Evolutionary conservation across 53 echinoderm and acorn worm species (phyloP).

Genomic region (Mesocentrotus franciscanus): DNA sequence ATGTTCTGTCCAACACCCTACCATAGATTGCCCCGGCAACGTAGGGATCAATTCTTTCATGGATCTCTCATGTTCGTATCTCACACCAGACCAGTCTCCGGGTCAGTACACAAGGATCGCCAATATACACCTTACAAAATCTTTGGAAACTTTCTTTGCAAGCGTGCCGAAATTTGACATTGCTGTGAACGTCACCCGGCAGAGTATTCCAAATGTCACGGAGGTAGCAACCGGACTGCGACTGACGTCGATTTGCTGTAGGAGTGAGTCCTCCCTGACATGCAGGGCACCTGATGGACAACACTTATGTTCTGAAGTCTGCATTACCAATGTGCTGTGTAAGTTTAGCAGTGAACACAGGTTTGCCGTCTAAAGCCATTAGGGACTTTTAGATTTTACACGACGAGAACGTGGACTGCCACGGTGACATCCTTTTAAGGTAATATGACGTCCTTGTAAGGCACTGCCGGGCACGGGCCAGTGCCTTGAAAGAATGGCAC

Average conservation of each 20-base stretch:
- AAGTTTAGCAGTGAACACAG: background rate
- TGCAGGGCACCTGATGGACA: background rate
- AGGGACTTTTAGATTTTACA: too few species aligned
- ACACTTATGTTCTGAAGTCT: conserved; percentile 7
- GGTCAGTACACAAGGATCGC: background rate
- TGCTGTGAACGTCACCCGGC: background rate
- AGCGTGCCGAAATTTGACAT: background rate
- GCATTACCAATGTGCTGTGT: conserved; percentile 5
- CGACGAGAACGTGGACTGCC: too few species aligned
- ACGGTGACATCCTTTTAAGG: too few species aligned
- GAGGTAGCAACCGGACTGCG: background rate
- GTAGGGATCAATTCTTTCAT: background rate
- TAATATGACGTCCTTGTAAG: too few species aligned
- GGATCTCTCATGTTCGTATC: conserved; percentile 8
- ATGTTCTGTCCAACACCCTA: background rate
- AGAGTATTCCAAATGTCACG: background rate
- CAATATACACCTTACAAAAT: background rate
- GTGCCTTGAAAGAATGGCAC: too few species aligned
- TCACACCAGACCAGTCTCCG: background rate
- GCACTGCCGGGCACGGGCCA: too few species aligned
- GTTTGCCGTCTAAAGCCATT: background rate
- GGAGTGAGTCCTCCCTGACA: background rate
- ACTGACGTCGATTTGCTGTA: background rate
- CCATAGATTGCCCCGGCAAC: background rate
- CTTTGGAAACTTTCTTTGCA: background rate